Conservation (phyloP, 2,797 vertebrate species). For the Sarcoramphus papa region DNA sequence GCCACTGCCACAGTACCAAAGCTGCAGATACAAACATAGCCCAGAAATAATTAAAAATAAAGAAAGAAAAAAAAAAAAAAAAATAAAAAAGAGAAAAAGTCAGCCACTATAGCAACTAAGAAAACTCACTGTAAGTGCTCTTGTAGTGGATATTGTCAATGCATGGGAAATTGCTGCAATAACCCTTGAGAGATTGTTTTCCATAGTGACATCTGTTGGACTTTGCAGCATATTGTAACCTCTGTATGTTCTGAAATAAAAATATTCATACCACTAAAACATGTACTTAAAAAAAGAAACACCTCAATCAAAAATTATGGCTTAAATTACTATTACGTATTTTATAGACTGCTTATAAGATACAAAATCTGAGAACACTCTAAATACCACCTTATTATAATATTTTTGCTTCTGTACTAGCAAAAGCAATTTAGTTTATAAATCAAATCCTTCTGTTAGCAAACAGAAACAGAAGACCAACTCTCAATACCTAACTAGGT, state of each 20-base stretch:
- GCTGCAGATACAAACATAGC: background rate
- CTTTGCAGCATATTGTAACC: conserved; percentile 85
- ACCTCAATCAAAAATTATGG: background rate
- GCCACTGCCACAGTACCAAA: background rate
- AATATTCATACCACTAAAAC: background rate
- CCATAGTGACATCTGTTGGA: conserved; percentile 87
- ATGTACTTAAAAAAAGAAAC: background rate
- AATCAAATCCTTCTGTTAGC: background rate
- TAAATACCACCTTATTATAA: background rate
- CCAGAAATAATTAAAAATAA: background rate
- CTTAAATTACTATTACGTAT: background rate
- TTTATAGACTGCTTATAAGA: background rate
- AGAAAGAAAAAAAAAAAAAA: background rate
- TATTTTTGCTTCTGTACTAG: background rate
- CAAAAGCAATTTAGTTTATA: background rate
- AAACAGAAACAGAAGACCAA: background rate
- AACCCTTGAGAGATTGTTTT: conserved; percentile 94
- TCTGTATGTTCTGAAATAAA: conserved; percentile 85
- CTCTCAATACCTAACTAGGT: background rate
- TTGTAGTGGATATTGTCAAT: conserved; percentile 87
- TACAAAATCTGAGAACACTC: background rate
- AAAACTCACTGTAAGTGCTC: conserved; percentile 85
- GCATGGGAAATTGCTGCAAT: conserved; percentile 87
- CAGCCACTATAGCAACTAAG: background rate
- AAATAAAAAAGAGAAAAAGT: background rate